Base-by-base conservation (phyloP, 2,113 vertebrate species). In the Sitta europaea region DNA sequence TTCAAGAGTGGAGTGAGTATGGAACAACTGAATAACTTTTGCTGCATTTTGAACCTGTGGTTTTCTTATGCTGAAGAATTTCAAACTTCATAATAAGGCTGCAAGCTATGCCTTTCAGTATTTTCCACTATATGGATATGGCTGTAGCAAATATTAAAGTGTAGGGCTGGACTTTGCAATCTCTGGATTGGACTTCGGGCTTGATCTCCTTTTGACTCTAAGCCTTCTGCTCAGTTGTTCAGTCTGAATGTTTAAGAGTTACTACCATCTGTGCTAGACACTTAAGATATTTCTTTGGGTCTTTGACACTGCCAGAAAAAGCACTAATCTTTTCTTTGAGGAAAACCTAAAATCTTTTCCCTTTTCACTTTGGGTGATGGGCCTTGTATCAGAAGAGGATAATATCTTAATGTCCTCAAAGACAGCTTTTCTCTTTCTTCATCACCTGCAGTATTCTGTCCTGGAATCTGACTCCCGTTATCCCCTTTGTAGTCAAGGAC, bases 361-460 rank as follows among this genome's bases (percentile, higher is more conserved):
- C 57, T 90, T 92, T 90, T 97, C 91, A 78, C 88, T 97, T 92
- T 96, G 97, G 98, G 97, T 98, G 98, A 97, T 83, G 98, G 98
- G 95, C 80, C 88, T 96, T 96, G 31, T 92, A 42, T 94, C 94
- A 82, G 43, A 75, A 86, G 92, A 82, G 80, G 79, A 80, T 91
- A 86, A 20, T 78, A 75, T 61, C 91, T 96, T 96, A 10, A 66
- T 70, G 87, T 92, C 93, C 72, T 97, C 80, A 82, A 87, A 96
- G 95, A 84, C 94, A 91, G 89, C 66, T 85, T 93, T 87, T 95
- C 84, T 96, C 68, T 97, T 92, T 96, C 95, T 97, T 96, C 96
- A 51, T 95, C 94, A 31, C 70, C 95, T 97, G 91, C 92, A 85
- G 91, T 94, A 86, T 93, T 93, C 96, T 97, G 80, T 95, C 92